Percentiles rank a stretch among this genome's conserved stretches.
Conservation (phyloP, 1,140 invertebrate species). For the Pseudomyrmex dendroicus region DNA sequence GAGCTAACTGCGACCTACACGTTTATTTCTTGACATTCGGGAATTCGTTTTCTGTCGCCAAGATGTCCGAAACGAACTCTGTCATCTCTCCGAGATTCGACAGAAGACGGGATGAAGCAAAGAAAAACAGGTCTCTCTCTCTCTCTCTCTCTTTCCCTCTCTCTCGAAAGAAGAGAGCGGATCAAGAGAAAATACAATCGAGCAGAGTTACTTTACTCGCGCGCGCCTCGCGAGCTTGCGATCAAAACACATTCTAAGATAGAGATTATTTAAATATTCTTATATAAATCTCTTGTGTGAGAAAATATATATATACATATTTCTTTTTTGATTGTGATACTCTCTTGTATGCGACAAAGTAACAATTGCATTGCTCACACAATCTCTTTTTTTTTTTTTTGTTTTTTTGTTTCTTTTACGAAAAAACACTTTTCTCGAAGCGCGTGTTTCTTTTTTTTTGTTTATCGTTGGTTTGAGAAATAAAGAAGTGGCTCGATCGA, state of each 20-base stretch:
- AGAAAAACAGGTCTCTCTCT: background rate
- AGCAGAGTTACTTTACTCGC: background rate
- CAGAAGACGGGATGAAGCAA: background rate
- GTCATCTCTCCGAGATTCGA: slow-evolving; percentile 8
- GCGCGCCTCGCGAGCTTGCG: too few relatives aligned
- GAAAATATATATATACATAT: background rate
- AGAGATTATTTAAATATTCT: background rate
- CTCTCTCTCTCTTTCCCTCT: too few relatives aligned
- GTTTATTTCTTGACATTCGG: slow-evolving; percentile 20
- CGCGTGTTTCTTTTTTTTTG: too few relatives aligned
- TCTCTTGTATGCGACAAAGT: background rate
- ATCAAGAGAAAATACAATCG: background rate
- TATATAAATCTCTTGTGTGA: background rate
- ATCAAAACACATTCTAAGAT: background rate
- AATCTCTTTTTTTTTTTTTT: too few relatives aligned
- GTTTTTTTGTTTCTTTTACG: too few relatives aligned
- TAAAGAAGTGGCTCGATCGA: background rate
- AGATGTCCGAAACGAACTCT: background rate
- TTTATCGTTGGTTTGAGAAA: too few relatives aligned
- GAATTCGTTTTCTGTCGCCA: background rate
- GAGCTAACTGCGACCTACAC: background rate
- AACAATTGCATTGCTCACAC: background rate
- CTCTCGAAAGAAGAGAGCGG: background rate
- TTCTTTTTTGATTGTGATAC: too few relatives aligned
- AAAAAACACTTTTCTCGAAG: too few relatives aligned